Percentiles rank a stretch among this genome's conserved stretches.
phyloP scores from a whole-genome alignment of 2,888 invertebrate genomes.

The Scaptomyza caliginosa region DNA sequence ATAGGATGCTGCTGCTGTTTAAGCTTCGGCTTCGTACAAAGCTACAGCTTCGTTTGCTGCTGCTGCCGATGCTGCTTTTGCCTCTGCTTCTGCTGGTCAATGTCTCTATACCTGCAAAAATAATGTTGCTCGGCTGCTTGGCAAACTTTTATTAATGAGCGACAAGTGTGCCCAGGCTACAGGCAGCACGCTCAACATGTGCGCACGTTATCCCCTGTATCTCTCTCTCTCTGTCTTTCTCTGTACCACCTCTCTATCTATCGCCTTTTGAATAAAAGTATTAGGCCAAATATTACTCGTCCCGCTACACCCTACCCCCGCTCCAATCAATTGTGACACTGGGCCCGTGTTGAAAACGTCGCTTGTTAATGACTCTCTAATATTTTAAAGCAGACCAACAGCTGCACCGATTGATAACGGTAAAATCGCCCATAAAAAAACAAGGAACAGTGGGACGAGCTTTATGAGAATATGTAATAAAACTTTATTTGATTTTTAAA shows the following conservation, averaged over 20 bases:
- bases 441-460: constrained; percentile 27
- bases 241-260: not conserved
- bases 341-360: constrained; percentile 27
- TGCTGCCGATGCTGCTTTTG: constrained; percentile 25
- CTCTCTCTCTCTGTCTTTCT: not conserved
- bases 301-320: not conserved
- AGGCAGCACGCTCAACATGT: constrained; percentile 58
- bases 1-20: constrained; percentile 2
- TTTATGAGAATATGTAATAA: not conserved
- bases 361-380: constrained; percentile 67
- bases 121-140: constrained; percentile 60
- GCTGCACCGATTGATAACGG: constrained; percentile 66
- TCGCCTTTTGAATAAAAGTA: constrained; percentile 33
- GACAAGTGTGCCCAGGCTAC: constrained; percentile 71
- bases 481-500: too few species aligned
- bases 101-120: constrained; percentile 76
- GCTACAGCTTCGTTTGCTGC: constrained; percentile 13
- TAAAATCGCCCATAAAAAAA: constrained; percentile 21
- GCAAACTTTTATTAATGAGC: constrained; percentile 74
- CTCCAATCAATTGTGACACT: constrained; percentile 21
- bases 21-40: constrained; percentile 1
- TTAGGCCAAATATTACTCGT: constrained; percentile 3
- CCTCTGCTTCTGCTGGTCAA: constrained; percentile 57
- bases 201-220: constrained; percentile 28
- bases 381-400: constrained; percentile 61